Evolutionary conservation across 92 coral and sea anemone genomes (phyloP), one percentile per base, ranked within the genome.

Genomic region (Parazoanthus swiftii): DNA sequence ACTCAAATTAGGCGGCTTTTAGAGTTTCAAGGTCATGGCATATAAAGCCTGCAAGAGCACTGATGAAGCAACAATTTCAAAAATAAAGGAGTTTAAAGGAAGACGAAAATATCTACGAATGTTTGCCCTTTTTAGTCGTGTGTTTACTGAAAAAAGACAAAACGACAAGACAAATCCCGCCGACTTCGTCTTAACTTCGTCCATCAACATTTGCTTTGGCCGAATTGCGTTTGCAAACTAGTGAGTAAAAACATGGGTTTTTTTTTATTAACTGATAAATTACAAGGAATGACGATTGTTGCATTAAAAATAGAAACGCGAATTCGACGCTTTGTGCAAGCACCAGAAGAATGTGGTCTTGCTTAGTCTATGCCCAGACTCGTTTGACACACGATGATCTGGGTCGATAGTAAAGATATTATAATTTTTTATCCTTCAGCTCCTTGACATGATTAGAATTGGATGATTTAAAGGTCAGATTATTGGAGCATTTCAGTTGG

Each of bases 171-270:
- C 70, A 71, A 71, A 44, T 44, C 51, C 68, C n/a, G 11, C n/a
- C 8, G 38, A 46, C 65, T 46, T 15, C 16, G 44, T 26, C 87
- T 71, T 71, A 63, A 11, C 18, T 46, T 84, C 65, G 87, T 84
- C 87, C 67, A 50, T 70, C 87, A 84, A 71, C 87, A 84, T 71
- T 84, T 44, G 25, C 29, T 29, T 84, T 84, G 77, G 87, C 79
- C 63, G 79, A 0, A 71, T 36, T 44, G 79, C 72, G 66, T 84
- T 84, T 80, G 39, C 21, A 29, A 7, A n/a, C 29, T 79, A 25
- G 70, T 18, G 68, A 44, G 59, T 11, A 82, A 46, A 29, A 71
- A 33, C 70, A 29, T 72, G 67, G 4, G 86, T 71, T 71, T 84
- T 71, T 23, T 26, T 71, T 83, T 68, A 70, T 44, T 83, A 76